These are phyloP conservation scores for Eupithecia subumbrata DNA, from an alignment of 2,888 invertebrate species.

Conservation along the genomic window DNA sequence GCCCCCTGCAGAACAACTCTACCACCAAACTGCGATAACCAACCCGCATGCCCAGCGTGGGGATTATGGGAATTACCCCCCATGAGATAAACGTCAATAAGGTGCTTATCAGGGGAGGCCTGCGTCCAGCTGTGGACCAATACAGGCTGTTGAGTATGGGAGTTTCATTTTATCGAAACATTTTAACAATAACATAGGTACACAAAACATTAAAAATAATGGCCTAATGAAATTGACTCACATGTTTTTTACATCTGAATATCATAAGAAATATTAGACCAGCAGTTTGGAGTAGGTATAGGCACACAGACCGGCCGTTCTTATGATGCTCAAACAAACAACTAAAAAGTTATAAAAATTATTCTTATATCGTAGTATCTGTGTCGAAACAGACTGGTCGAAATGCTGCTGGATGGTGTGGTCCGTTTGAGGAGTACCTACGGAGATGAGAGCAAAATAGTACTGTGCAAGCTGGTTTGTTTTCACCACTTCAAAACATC, in stretches of 20 bases:
- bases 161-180: too few species aligned
- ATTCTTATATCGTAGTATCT: background rate
- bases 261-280: conserved; percentile 31
- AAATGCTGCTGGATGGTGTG: background rate
- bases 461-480: background rate
- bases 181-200: background rate
- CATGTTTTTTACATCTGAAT: conserved; percentile 7
- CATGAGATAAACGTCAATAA: too few species aligned
- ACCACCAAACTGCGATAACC: too few species aligned
- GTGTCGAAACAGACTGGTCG: background rate
- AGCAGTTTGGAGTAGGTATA: conserved; percentile 25
- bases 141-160: too few species aligned
- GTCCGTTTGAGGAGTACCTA: background rate
- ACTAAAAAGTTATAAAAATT: background rate
- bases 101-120: too few species aligned
- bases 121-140: too few species aligned
- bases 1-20: too few species aligned
- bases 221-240: background rate
- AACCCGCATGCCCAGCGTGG: too few species aligned
- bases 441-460: background rate
- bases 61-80: too few species aligned
- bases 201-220: background rate
- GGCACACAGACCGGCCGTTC: conserved; percentile 21
- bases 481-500: background rate
- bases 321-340: background rate